Base-by-base conservation (phyloP, 2,797 vertebrate species). In the Sebastes aleutianus region DNA sequence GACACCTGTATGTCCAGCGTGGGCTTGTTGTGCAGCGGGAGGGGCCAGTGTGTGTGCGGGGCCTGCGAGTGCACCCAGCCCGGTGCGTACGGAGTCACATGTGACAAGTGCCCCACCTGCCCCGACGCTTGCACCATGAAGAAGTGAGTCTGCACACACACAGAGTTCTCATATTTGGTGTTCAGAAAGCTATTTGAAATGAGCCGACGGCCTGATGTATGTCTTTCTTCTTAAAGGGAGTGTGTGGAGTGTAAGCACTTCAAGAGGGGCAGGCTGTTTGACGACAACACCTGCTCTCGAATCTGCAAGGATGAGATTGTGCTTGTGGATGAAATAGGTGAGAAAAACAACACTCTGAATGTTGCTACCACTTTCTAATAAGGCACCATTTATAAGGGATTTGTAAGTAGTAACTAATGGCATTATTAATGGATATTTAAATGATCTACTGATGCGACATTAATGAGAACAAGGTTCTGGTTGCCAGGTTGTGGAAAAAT, bases 201-300 rank as follows among this genome's bases (percentile, higher is more conserved):
- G 4, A 74, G 5, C 34, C 43, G 20, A 27, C 26, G 2, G 3
- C n/a, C 13, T 39, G 0, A 16, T 47, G n/a, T 34, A 1, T 64
- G 13, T 76, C 31, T 53, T 58, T 67, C 20, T 75, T 53, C 13
- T 87, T 63, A 53, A 87, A 99, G 99, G 91, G 96, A 97, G 4
- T 99, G 99, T 6, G 98, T 99, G 83, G 97, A 99, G 90, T 99
- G 99, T 89, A 98, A 97, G 88, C 97, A 98, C 89, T 99, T 99
- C 85, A 94, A 97, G 74, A 95, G 97, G 11, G 99, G 99, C 12
- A 88, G 6, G 20, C 95, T 98, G 54, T 90, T 90, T 14, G 92
- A 97, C 2, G 95, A 98, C 79, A 95, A 96, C 34, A 94, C 95
- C 82, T 99, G 99, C 86, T 95, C 78, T 87, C 96, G 94, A 16